Conservation (phyloP, 2,113 vertebrate species). For the Callopanchax toddi region DNA sequence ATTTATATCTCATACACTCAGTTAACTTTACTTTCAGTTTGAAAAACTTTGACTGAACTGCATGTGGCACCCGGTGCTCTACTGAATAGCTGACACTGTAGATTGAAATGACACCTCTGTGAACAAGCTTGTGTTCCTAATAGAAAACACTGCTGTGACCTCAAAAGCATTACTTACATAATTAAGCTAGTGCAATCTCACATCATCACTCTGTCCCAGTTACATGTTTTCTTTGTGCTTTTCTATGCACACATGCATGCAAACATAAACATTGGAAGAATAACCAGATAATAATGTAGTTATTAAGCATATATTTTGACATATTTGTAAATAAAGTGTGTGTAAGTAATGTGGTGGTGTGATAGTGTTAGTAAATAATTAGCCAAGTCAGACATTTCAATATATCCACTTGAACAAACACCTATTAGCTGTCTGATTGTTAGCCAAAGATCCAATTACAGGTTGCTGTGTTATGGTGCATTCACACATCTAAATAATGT, state of each 20-base stretch:
- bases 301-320: constrained; percentile 9
- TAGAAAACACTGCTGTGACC: not conserved
- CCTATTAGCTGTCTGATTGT: constrained; percentile 50
- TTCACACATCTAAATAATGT: constrained; percentile 47
- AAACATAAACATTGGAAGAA: not conserved
- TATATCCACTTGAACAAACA: constrained; percentile 35
- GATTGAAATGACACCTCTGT: constrained; percentile 18
- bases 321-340: constrained; percentile 12
- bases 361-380: constrained; percentile 49
- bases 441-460: constrained; percentile 42
- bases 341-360: not conserved
- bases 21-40: not conserved
- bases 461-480: constrained; percentile 40
- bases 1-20: not conserved
- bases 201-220: not conserved
- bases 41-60: constrained; percentile 28
- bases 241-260: not conserved
- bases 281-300: not conserved
- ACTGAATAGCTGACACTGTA: constrained; percentile 14
- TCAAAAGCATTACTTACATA: constrained; percentile 9
- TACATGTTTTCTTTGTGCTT: constrained; percentile 1
- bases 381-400: constrained; percentile 41
- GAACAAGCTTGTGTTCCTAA: constrained; percentile 6
- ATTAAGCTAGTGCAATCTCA: not conserved
- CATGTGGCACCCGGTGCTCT: constrained; percentile 9